A percentile compares a stretch with the other conserved stretches of the same genome.
Evolutionary conservation across 2,888 invertebrate species (phyloP).

Genomic region (Tenthredo notha): DNA sequence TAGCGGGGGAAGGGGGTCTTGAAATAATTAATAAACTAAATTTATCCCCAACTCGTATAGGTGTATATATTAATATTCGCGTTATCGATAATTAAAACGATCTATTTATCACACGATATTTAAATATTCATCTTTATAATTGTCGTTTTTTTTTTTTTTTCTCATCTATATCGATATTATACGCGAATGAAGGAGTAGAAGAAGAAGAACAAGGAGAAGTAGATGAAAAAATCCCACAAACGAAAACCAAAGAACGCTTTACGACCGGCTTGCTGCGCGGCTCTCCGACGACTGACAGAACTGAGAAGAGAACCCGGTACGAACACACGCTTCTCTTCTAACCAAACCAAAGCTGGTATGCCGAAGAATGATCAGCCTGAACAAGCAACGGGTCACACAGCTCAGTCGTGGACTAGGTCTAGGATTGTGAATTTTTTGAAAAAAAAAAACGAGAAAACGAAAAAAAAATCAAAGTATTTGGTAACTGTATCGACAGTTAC

Average conservation of each 20-base stretch:
- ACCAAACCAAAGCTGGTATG: conserved; percentile 7
- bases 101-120: not conserved
- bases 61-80: too few species aligned
- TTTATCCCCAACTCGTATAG: too few species aligned
- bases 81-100: not conserved
- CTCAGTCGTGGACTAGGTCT: not conserved
- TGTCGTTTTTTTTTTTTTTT: not conserved
- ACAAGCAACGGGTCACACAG: not conserved
- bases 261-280: conserved; percentile 45
- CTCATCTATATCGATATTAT: not conserved
- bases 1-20: not conserved
- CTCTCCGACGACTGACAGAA: conserved; percentile 48
- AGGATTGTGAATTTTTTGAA: not conserved
- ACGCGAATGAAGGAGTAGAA: not conserved
- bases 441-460: not conserved
- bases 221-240: not conserved
- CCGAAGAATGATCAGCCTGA: conserved; percentile 28
- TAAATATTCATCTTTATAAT: not conserved
- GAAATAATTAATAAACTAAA: not conserved
- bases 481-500: too few species aligned
- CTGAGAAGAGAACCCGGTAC: not conserved
- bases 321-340: not conserved
- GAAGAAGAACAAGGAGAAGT: not conserved
- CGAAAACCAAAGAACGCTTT: conserved; percentile 17
- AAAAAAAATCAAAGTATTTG: not conserved